Evolutionary conservation across 2,888 invertebrate genomes (phyloP), one percentile per base, ranked within the genome.

Genomic region (Crocallis elinguaria): DNA sequence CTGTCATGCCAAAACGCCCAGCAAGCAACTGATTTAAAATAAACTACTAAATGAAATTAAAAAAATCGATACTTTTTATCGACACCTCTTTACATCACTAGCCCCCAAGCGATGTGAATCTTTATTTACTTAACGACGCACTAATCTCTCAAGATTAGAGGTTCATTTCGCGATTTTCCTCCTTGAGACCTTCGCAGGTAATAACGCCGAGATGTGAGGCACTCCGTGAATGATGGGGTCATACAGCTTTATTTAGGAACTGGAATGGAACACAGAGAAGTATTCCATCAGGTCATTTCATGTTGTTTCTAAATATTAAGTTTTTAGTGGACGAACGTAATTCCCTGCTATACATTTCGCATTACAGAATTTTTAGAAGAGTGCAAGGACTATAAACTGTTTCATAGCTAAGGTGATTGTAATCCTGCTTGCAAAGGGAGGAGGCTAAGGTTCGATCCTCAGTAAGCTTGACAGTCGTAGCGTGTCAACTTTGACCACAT

Each of bases 71-170:
- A 3, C n/a, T n/a, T n/a, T n/a, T 32, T 32, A 36, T 52, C 30
- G 21, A 27, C 19, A 44, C 3, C 3, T 6, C 33, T 12, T 12
- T 23, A 14, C 43, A 32, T n/a, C 50, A 30, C 50, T 50, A 43
- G n/a, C 0, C 4, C 12, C 7, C 17, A n/a, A 12, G 33, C 27
- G 41, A 45, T 41, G 50, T 51, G 56, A 49, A 55, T 56, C 56
- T 51, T 55, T 61, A 61, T 57, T 57, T 50, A 48, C 17, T 30
- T 35, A 54, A 57, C 21, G 54, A 51, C 50, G 45, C 52, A 45
- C 49, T 57, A 57, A 57, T 61, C 55, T 52, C 57, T 30, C 39
- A 35, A 49, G 55, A 52, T 60, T 55, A 57, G 41, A 38, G 43
- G 36, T 39, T 37, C 51, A 41, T 45, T 35, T 46, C 39, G 39